Base-by-base conservation (phyloP, 2,888 invertebrate species). In the Strigamia crassipes region DNA sequence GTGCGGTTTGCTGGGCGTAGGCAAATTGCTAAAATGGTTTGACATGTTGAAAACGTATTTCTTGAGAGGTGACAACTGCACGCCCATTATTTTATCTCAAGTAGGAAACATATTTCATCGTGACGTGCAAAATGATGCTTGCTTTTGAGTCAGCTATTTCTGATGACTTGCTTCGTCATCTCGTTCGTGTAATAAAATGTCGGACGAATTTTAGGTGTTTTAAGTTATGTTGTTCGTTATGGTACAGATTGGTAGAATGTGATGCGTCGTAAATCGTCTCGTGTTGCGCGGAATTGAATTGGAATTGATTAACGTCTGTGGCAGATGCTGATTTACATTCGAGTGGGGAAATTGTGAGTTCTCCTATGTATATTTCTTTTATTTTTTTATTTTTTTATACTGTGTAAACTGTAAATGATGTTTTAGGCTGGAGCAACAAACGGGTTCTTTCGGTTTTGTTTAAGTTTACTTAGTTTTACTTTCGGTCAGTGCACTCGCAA, bases 161-260 rank as follows among this genome's bases (percentile, higher is more conserved):
- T 61, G 61, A 61, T 61, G 61, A 61, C 61, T 61, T 61, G 61
- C 61, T 61, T 61, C 61, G 61, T 61, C 61, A 61, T 61, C 61
- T 61, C 10, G 61, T 61, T 61, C 61, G 21, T 61, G 61, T 61
- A 61, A 61, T 61, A 61, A 61, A n/a, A 61, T 61, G 61, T 61
- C 18, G 6, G n/a, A 10, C 61, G 61, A 61, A 18, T 61, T 61
- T 61, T 61, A 61, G 18, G 23, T 21, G 61, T n/a, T 61, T 61
- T 61, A 61, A 46, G 42, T 46, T 34, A 34, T 34, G 34, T 34
- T 34, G 34, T 34, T 34, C 3, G 34, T 34, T 34, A n/a, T n/a
- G n/a, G n/a, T 6, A 6, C 51, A 51, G n/a, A n/a, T 51, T 51
- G 51, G 5, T n/a, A n/a, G 15, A n/a, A 51, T n/a, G 51, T 51